Evolutionary conservation across 1,140 invertebrate species (phyloP), one percentile per base, ranked within the genome.

Genomic region (Daktulosphaira vitifoliae): DNA sequence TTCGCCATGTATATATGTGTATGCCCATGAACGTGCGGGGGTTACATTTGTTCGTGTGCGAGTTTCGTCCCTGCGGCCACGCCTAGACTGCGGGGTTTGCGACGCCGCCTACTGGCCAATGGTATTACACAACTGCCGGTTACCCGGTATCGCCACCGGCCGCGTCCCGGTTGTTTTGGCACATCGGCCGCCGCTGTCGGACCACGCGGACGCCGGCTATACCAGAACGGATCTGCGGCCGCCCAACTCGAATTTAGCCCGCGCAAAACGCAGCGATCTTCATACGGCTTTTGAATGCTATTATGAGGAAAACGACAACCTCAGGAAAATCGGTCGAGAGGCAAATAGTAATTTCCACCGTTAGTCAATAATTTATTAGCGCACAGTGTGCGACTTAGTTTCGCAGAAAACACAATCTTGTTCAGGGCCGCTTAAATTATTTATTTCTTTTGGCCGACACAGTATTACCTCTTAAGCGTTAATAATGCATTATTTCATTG

Each of bases 21-120:
- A n/a, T 37, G 53, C 22, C 20, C n/a, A 8, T 11, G 5, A 18
- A 33, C 29, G 29, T 33, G 5, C 29, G 5, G 29, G 11, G 5
- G 29, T 33, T 33, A 33, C 11, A n/a, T 11, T 5, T 33, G 9
- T 16, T 3, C n/a, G 39, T 16, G 39, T 11, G 39, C 29, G 20
- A 38, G 54, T 16, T 39, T 18, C 54, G 25, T 18, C 54, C 54
- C 16, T 2, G 15, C 9, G 54, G 25, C 9, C 39, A 46, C 54
- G 54, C 39, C 54, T 5, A 62, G 2, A 15, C 38, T 37, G 38
- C 23, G 3, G 53, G 11, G 22, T 8, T n/a, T 33, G 38, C 49
- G 54, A 44, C 54, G 18, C 54, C 54, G 54, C 54, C 54, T 15
- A 39, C n/a, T 9, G 39, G 42, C 54, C 54, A 62, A 62, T 62